Evolutionary conservation across 2,888 invertebrate genomes (phyloP).

Genomic region (Heliconius cydno): DNA sequence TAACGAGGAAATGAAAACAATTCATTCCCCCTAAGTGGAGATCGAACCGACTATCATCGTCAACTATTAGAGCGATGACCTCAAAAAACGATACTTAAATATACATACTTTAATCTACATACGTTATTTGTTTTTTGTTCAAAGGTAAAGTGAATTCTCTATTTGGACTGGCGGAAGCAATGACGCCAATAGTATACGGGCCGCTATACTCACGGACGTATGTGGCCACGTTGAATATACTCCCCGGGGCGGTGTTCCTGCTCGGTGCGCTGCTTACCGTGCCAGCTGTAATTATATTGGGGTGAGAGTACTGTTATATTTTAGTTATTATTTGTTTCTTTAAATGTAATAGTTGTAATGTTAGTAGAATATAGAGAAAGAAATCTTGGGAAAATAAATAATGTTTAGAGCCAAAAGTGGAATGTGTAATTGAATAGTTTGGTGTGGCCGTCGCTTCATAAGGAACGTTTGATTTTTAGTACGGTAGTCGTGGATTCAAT

Average conservation of each 20-base stretch:
- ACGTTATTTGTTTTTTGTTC: background rate
- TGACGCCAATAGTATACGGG: constrained; percentile 88
- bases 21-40: no score
- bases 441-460: no score
- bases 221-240: constrained; percentile 85
- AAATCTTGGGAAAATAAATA: background rate
- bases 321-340: background rate
- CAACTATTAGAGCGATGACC: no score
- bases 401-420: no score
- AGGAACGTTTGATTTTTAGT: no score
- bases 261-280: constrained; percentile 87
- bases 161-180: constrained; percentile 88
- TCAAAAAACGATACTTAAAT: no score
- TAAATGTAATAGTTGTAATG: background rate
- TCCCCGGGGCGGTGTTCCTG: constrained; percentile 88
- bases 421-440: no score
- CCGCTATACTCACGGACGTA: constrained; percentile 89
- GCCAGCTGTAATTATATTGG: constrained; percentile 87
- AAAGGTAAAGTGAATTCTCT: constrained; percentile 89
- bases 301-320: constrained; percentile 66
- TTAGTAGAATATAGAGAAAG: background rate
- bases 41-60: no score
- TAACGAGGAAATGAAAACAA: no score
- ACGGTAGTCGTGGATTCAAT: no score
- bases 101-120: background rate